Conservation (phyloP, 2,888 invertebrate species). For the Dasypogon diadema region DNA sequence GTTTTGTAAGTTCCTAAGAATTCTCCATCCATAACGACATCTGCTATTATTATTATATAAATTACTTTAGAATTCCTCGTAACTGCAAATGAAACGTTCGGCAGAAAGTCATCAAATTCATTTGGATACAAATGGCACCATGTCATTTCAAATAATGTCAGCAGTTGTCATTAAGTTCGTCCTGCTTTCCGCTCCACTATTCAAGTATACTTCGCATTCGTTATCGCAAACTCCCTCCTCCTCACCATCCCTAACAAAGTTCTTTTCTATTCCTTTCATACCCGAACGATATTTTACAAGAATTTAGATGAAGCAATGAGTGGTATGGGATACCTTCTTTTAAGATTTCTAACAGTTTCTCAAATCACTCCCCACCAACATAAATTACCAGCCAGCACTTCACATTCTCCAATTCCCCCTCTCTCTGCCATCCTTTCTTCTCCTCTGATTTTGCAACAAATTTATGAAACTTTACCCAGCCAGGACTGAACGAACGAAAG, state of each 20-base stretch:
- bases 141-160: slow-evolving; percentile 26
- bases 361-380: not conserved
- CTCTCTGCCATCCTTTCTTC: not conserved
- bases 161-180: slow-evolving; percentile 32
- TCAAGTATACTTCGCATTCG: too few relatives aligned
- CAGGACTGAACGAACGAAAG: slow-evolving; percentile 38
- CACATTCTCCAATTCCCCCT: not conserved
- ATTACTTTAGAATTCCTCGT: not conserved
- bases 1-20: too few relatives aligned
- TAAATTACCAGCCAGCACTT: not conserved
- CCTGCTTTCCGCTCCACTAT: too few relatives aligned
- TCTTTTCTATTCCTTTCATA: slow-evolving; percentile 9
- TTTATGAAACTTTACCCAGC: slow-evolving; percentile 47
- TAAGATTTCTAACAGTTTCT: not conserved
- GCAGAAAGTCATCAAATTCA: not conserved
- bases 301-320: not conserved
- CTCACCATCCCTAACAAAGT: not conserved
- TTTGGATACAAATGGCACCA: slow-evolving; percentile 24
- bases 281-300: slow-evolving; percentile 5
- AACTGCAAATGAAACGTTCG: not conserved
- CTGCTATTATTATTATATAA: not conserved
- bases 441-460: slow-evolving; percentile 12
- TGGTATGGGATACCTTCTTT: not conserved
- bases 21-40: too few relatives aligned
- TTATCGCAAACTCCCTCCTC: not conserved